phyloP scores from a whole-genome alignment of 2,888 invertebrate species.

The Erebia ligea region DNA sequence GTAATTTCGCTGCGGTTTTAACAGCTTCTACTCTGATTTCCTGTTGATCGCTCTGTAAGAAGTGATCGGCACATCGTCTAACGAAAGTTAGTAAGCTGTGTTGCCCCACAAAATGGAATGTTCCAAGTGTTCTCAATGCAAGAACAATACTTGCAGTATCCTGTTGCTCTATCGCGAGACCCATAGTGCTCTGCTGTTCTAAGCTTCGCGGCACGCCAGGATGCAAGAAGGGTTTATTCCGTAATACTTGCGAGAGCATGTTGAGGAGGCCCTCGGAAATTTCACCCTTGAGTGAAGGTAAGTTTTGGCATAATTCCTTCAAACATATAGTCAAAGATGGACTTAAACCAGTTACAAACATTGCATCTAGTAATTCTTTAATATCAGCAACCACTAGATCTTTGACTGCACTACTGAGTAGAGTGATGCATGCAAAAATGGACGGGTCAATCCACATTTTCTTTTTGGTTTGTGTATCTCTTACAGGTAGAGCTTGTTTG shows the following conservation, averaged over 20 bases:
- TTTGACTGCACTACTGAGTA: constrained; percentile 94
- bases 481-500: constrained; percentile 88
- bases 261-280: constrained; percentile 96
- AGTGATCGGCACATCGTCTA: constrained; percentile 95
- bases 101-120: constrained; percentile 95
- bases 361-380: constrained; percentile 92
- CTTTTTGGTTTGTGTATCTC: constrained; percentile 90
- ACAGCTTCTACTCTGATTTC: constrained; percentile 96
- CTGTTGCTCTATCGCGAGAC: constrained; percentile 80
- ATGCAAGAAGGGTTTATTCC: constrained; percentile 93
- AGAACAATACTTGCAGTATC: constrained; percentile 94
- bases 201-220: constrained; percentile 89
- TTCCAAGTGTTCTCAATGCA: constrained; percentile 95
- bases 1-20: constrained; percentile 94
- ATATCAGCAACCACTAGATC: constrained; percentile 90
- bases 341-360: constrained; percentile 96
- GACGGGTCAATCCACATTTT: constrained; percentile 90
- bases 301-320: constrained; percentile 93
- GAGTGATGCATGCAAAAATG: constrained; percentile 96
- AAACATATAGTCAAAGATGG: constrained; percentile 95
- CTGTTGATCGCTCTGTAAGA: constrained; percentile 94
- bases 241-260: constrained; percentile 94
- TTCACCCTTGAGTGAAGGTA: constrained; percentile 93
- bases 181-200: constrained; percentile 76
- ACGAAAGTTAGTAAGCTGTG: constrained; percentile 95